Percentiles rank a stretch among this genome's conserved stretches.
phyloP scores from a whole-genome alignment of 2,888 invertebrate genomes.

The Drosophila gaucha region DNA sequence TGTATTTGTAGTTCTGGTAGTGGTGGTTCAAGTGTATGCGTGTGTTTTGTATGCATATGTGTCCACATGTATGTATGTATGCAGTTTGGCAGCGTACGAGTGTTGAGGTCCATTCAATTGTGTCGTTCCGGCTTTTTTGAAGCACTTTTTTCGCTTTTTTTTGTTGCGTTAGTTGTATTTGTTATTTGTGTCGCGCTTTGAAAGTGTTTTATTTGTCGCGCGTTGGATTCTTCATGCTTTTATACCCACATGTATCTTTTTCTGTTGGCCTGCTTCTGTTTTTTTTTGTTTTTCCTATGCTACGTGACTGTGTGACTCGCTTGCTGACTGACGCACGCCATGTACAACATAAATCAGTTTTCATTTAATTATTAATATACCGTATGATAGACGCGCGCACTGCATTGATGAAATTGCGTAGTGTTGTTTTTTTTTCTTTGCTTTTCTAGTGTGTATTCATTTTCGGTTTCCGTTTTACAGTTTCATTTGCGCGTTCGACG shows the following conservation, averaged over 20 bases:
- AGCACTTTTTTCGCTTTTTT: constrained; percentile 24
- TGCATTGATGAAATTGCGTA: constrained; percentile 35
- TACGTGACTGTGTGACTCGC: constrained; percentile 50
- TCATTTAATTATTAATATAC: constrained; percentile 23
- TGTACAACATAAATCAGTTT: constrained; percentile 39
- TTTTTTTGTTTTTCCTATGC: constrained; percentile 31
- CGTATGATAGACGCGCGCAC: constrained; percentile 13
- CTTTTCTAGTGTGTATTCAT: constrained; percentile 43
- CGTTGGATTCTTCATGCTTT: constrained; percentile 30
- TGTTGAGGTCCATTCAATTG: constrained; percentile 65
- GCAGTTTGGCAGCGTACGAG: constrained; percentile 59
- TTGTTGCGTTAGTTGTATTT: constrained; percentile 13
- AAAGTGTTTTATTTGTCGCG: constrained; percentile 36
- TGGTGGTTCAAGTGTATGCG: constrained; percentile 44
- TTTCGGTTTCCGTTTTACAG: constrained; percentile 35
- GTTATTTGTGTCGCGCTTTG: constrained; percentile 46
- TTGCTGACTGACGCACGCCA: constrained; percentile 39
- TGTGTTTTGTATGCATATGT: constrained; percentile 42
- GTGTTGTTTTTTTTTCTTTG: constrained; percentile 12
- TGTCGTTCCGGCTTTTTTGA: constrained; percentile 46
- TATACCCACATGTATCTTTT: constrained; percentile 51
- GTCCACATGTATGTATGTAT: constrained; percentile 36
- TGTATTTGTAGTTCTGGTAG: constrained; percentile 12
- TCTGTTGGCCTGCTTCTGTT: constrained; percentile 32
- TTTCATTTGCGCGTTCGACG: constrained; percentile 61